Base-by-base conservation (phyloP, 2,113 vertebrate species). In the Tichodroma muraria region DNA sequence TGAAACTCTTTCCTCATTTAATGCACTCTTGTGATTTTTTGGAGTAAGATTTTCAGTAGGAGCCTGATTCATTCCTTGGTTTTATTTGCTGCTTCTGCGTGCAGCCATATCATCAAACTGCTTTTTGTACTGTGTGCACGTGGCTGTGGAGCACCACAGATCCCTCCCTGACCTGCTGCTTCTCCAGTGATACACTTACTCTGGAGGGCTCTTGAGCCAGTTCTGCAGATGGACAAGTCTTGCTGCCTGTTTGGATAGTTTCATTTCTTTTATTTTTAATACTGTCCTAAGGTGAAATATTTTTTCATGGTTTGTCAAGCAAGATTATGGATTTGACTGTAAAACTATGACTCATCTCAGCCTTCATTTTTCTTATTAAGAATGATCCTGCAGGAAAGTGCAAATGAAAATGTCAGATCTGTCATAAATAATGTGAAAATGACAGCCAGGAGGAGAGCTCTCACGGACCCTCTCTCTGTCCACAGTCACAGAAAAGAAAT, bases 351-450 rank as follows among this genome's bases (percentile, higher is more conserved):
- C 80, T 96, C 90, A 93, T 87, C 89, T 82, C 84, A 88, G 90
- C 77, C 77, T 89, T 96, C 57, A 0, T 79, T 79, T 95, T 95
- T 73, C 84, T 95, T 97, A 96, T 92, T 86, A 96, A 97, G 97
- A 85, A 92, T 50, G 91, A 81, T 97, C 79, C 54, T 69, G 81
- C 85, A 95, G 71, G 86, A 93, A 96, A 95, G 87, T 80, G 94
- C 93, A 97, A 98, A 98, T 98, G 97, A 93, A 97, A 98, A 98
- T 98, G 97, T 97, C 98, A 98, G 70, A 37, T 57, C 80, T 96
- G 88, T 96, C 96, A 98, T 98, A 92, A 98, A 98, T 98, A 97
- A 98, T 97, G 94, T 93, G 98, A 84, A 98, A 97, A 97, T 97
- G 97, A 96, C 98, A 93, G 89, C 45, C 70, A 35, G 30, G 49